Percentiles rank a stretch among this genome's conserved stretches.
Evolutionary conservation across 2,113 vertebrate species (phyloP).

Genomic region (Fulica atra): DNA sequence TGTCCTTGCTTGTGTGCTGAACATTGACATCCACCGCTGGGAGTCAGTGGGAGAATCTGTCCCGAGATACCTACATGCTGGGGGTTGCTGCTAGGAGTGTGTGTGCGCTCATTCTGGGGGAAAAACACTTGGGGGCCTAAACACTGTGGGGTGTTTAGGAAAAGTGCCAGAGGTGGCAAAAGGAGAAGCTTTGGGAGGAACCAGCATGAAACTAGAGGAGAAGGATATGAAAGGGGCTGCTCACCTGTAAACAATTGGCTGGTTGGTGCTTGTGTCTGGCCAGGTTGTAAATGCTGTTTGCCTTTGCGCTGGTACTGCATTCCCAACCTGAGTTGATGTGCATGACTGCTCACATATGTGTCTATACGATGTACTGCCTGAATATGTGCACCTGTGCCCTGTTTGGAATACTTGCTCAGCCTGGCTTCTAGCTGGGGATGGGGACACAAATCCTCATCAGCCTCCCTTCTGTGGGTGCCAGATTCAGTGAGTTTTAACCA

Average conservation of each 20-base stretch:
- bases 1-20: neutral
- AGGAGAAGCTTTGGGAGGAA: neutral
- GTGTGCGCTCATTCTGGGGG: neutral
- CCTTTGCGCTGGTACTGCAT: neutral
- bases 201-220: neutral
- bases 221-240: neutral
- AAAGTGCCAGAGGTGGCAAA: neutral
- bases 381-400: neutral
- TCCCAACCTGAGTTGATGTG: neutral
- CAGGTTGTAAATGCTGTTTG: neutral
- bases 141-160: neutral
- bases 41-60: neutral
- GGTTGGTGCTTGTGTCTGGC: neutral
- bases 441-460: rapidly evolving
- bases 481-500: neutral
- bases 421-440: neutral
- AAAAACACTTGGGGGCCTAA: neutral
- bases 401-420: neutral
- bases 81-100: rapidly evolving
- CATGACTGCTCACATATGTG: rapidly evolving
- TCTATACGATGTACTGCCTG: neutral
- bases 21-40: too few relatives aligned
- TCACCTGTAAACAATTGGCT: neutral
- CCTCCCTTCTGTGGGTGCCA: rapidly evolving
- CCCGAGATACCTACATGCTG: neutral